Conservation (phyloP, 1,140 invertebrate species). For the Pseudomyrmex gracilis region DNA sequence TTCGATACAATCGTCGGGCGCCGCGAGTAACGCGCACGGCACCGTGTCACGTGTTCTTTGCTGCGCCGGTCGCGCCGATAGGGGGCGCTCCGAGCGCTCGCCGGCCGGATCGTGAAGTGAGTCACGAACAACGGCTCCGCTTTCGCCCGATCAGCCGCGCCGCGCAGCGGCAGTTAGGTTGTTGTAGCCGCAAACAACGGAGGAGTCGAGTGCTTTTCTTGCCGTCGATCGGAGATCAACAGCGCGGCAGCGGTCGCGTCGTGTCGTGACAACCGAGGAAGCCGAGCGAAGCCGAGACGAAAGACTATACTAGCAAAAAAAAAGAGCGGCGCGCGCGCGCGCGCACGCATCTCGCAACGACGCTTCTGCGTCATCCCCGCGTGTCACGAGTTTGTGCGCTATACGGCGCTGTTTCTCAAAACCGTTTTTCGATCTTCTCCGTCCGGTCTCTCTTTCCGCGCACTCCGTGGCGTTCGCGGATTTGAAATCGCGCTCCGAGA, state of each 20-base stretch:
- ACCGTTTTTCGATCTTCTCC: no score
- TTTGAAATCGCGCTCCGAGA: background rate
- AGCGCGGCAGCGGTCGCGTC: background rate
- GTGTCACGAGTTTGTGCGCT: constrained; percentile 46
- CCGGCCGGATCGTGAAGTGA: constrained; percentile 18
- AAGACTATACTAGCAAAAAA: background rate
- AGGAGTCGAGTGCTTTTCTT: background rate
- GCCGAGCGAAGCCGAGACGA: constrained; percentile 18
- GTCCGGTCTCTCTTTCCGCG: background rate
- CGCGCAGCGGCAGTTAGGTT: constrained; percentile 13
- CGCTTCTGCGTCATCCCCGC: constrained; percentile 49
- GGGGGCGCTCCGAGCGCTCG: constrained; percentile 23
- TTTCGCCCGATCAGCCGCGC: constrained; percentile 20
- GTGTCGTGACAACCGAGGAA: no score
- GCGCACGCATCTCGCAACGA: constrained; percentile 33
- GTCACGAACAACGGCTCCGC: constrained; percentile 42
- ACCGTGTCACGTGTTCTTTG: constrained; percentile 63
- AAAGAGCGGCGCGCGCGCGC: constrained; percentile 12
- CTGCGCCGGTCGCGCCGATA: constrained; percentile 60
- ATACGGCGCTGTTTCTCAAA: background rate
- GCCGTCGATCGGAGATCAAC: constrained; percentile 20
- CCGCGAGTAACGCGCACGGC: background rate
- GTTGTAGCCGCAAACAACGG: background rate
- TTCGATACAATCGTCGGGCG: background rate
- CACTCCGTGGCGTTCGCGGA: constrained; percentile 3